phyloP scores from a whole-genome alignment of 2,888 invertebrate genomes.

The Stenurella melanura region DNA sequence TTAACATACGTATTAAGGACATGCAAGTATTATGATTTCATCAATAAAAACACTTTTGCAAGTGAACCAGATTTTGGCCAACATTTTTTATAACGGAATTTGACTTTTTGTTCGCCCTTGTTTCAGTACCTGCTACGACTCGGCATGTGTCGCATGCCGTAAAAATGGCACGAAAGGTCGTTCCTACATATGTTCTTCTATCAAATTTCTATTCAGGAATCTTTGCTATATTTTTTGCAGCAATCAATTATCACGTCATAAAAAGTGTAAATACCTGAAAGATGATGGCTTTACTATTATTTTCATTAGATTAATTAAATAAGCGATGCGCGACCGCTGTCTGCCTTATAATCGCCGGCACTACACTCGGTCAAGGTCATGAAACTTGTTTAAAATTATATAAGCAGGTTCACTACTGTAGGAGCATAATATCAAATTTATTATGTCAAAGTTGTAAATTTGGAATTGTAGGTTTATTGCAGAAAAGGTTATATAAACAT shows the following conservation, averaged over 20 bases:
- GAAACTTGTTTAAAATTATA: conserved; percentile 47
- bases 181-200: background rate
- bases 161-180: conserved; percentile 35
- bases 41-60: conserved; percentile 12
- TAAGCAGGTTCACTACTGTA: conserved; percentile 24
- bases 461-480: conserved; percentile 5
- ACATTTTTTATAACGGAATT: conserved; percentile 46
- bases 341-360: background rate
- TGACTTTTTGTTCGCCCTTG: conserved; percentile 43
- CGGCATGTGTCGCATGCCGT: conserved; percentile 12
- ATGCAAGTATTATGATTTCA: background rate
- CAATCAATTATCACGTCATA: background rate
- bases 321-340: conserved; percentile 3
- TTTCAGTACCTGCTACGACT: conserved; percentile 42
- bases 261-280: background rate
- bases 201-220: background rate
- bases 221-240: background rate
- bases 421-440: background rate
- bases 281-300: conserved; percentile 1
- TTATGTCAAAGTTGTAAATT: conserved; percentile 29
- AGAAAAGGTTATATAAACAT: background rate
- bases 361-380: conserved; percentile 59
- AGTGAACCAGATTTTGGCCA: conserved; percentile 43
- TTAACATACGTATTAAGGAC: conserved; percentile 23
- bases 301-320: conserved; percentile 4